These are phyloP conservation scores for Osmerus mordax DNA, from an alignment of 2,113 vertebrate species.

Conservation along the genomic window DNA sequence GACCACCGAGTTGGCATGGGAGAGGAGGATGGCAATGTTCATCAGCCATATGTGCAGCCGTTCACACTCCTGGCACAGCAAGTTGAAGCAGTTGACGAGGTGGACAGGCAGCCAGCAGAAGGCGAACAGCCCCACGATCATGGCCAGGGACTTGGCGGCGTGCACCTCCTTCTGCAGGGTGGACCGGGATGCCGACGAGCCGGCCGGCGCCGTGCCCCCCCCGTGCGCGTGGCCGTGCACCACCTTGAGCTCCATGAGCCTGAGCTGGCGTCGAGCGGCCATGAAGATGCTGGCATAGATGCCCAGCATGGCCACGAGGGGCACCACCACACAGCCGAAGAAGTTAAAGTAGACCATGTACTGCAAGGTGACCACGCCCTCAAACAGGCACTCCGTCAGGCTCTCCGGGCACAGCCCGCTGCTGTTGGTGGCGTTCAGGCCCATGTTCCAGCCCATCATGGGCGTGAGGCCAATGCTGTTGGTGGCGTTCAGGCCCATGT, in stretches of 20 bases:
- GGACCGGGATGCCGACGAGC: slow-evolving; percentile 56
- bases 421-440: slow-evolving; percentile 24
- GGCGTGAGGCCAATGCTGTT: slow-evolving; percentile 87
- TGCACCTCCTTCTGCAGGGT: slow-evolving; percentile 90
- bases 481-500: slow-evolving; percentile 57
- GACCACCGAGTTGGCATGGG: slow-evolving; percentile 92
- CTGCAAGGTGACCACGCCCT: slow-evolving; percentile 86
- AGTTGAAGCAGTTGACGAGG: slow-evolving; percentile 87
- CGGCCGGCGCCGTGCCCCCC: not conserved
- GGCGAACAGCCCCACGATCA: slow-evolving; percentile 93
- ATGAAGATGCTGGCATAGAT: slow-evolving; percentile 92
- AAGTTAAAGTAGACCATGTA: slow-evolving; percentile 99
- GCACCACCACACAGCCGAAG: slow-evolving; percentile 86
- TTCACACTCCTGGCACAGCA: slow-evolving; percentile 75
- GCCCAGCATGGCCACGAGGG: slow-evolving; percentile 86
- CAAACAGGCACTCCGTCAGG: slow-evolving; percentile 84
- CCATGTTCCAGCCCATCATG: slow-evolving; percentile 90
- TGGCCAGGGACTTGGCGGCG: slow-evolving; percentile 89
- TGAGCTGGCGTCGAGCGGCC: slow-evolving; percentile 89
- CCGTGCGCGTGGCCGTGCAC: slow-evolving; percentile 45
- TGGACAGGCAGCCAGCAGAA: slow-evolving; percentile 94
- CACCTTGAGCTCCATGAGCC: slow-evolving; percentile 82
- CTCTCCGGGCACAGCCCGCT: slow-evolving; percentile 60
- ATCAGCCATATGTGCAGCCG: slow-evolving; percentile 81
- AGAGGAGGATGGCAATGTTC: slow-evolving; percentile 90